Evolutionary conservation across 1,140 invertebrate species (phyloP).

Genomic region (Melitaea cinxia): DNA sequence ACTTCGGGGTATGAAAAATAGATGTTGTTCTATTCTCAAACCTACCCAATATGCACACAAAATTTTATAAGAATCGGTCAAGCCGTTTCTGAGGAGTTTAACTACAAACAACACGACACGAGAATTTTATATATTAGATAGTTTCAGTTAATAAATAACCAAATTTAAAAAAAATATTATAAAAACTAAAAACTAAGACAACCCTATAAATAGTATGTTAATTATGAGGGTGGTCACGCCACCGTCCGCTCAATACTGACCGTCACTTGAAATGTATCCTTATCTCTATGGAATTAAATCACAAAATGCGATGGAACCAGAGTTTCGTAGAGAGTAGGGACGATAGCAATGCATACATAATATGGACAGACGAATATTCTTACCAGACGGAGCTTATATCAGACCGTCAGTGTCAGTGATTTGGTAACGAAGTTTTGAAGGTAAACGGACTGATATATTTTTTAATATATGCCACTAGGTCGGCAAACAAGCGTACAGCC

Average conservation of each 20-base stretch:
- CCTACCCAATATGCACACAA: too few species aligned
- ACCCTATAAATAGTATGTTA: slow-evolving; percentile 31
- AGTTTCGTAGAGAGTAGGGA: not conserved
- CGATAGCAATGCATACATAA: slow-evolving; percentile 8
- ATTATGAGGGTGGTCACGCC: slow-evolving; percentile 29
- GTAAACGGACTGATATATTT: not conserved
- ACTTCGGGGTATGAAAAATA: too few species aligned
- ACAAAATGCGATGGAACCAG: not conserved
- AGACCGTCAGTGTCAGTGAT: not conserved
- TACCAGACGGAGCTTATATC: not conserved
- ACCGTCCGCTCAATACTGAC: slow-evolving; percentile 33
- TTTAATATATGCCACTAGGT: too few species aligned
- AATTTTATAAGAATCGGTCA: too few species aligned
- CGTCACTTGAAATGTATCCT: not conserved
- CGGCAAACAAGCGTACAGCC: too few species aligned
- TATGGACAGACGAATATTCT: not conserved
- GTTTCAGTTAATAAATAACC: not conserved
- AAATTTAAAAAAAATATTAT: not conserved
- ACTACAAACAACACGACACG: too few species aligned
- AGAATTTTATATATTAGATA: too few species aligned
- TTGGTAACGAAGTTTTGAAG: not conserved
- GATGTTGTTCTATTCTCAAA: too few species aligned
- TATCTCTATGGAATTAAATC: slow-evolving; percentile 15
- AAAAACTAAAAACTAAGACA: slow-evolving; percentile 7
- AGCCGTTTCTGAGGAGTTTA: too few species aligned